These are phyloP conservation scores for Lepidothrix coronata DNA, from an alignment of 2,113 vertebrate genomes.

Conservation along the genomic window DNA sequence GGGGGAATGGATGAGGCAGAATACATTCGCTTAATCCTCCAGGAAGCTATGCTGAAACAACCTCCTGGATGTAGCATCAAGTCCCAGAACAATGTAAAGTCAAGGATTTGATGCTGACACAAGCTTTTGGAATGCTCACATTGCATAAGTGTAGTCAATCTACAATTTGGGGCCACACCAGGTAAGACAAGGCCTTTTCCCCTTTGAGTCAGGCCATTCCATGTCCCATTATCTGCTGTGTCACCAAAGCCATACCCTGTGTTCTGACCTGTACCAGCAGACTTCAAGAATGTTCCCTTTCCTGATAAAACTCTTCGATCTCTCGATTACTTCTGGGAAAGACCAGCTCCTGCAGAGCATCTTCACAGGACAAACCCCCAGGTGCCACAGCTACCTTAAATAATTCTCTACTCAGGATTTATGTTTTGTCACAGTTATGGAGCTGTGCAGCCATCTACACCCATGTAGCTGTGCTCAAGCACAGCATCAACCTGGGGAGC, in stretches of 20 bases:
- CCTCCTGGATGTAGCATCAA: background rate
- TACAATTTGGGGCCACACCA: background rate
- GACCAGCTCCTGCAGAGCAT: background rate
- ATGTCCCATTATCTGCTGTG: background rate
- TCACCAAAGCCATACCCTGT: background rate
- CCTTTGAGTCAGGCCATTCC: background rate
- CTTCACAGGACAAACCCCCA: background rate
- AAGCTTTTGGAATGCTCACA: background rate
- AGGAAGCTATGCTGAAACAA: background rate
- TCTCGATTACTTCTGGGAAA: background rate
- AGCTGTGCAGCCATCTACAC: background rate
- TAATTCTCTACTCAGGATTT: background rate
- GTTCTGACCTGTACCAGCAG: background rate
- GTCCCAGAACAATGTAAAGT: background rate
- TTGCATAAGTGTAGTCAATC: background rate
- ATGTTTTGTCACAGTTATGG: background rate
- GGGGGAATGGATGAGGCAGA: background rate
- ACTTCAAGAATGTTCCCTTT: background rate
- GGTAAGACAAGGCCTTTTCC: background rate
- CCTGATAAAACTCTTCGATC: background rate
- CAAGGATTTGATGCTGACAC: background rate
- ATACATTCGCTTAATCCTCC: background rate
- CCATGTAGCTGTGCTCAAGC: background rate
- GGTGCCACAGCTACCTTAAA: background rate
- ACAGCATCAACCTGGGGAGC: background rate